Percentiles rank a stretch among this genome's conserved stretches.
Evolutionary conservation across 2,797 vertebrate species (phyloP).

Genomic region (Synanceia verrucosa): DNA sequence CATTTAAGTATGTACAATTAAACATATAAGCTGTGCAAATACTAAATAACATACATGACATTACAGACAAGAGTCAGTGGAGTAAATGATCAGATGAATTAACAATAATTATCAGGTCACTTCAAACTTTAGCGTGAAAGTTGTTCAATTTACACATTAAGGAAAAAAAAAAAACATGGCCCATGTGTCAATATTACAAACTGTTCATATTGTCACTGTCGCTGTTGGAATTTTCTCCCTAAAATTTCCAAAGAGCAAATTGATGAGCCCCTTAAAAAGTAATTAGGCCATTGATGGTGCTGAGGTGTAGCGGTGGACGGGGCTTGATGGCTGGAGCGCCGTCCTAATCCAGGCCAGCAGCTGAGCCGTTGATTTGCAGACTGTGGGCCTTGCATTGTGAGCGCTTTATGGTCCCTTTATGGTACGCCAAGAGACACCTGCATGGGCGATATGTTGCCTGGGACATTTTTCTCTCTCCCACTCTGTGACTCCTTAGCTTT

Average conservation of each 20-base stretch:
- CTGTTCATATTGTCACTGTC: slow-evolving; percentile 25
- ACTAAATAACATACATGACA: background rate
- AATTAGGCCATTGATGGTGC: slow-evolving; percentile 69
- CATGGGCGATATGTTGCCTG: slow-evolving; percentile 79
- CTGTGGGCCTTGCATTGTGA: slow-evolving; percentile 76
- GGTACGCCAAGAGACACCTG: slow-evolving; percentile 79
- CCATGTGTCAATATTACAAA: slow-evolving; percentile 20
- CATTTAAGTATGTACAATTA: background rate
- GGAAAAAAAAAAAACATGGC: slow-evolving; percentile 33
- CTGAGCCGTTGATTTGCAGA: slow-evolving; percentile 75
- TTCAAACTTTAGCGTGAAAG: slow-evolving; percentile 8
- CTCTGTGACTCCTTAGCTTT: slow-evolving; percentile 82
- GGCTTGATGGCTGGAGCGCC: slow-evolving; percentile 58
- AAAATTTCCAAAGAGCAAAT: slow-evolving; percentile 61
- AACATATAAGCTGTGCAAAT: background rate
- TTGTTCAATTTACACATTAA: slow-evolving; percentile 40
- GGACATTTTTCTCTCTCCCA: slow-evolving; percentile 85
- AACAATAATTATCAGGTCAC: background rate
- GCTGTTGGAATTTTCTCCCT: slow-evolving; percentile 31
- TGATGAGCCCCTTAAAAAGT: slow-evolving; percentile 80
- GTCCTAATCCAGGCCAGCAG: slow-evolving; percentile 66
- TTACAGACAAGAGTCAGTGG: background rate
- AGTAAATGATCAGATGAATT: background rate
- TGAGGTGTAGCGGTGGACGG: slow-evolving; percentile 45
- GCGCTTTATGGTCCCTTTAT: slow-evolving; percentile 80